Evolutionary conservation across 2,113 vertebrate species (phyloP).

Genomic region (Numenius arquata): DNA sequence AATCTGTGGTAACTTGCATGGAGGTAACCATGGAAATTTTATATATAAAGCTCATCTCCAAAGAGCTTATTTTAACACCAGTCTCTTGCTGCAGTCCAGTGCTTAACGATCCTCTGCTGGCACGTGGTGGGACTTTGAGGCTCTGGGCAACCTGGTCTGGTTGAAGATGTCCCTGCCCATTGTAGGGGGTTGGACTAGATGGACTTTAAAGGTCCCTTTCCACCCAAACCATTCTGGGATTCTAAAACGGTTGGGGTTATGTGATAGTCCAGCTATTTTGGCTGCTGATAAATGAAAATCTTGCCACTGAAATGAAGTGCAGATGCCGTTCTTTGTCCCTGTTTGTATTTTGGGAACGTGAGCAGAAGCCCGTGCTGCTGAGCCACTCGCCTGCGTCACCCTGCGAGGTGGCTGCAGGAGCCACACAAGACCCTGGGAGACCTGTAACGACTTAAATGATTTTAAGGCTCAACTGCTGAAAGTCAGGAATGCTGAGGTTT

Average conservation of each 20-base stretch:
- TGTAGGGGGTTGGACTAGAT: background rate
- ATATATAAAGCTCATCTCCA: background rate
- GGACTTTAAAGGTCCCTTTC: background rate
- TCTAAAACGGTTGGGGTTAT: background rate
- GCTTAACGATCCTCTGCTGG: background rate
- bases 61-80: background rate
- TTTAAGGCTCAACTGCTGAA: background rate
- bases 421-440: too few species aligned
- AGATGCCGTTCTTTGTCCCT: background rate
- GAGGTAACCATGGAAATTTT: conserved; percentile 42
- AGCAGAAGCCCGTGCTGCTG: background rate
- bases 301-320: background rate
- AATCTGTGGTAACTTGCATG: background rate
- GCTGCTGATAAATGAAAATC: background rate
- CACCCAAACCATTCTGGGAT: background rate
- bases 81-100: background rate
- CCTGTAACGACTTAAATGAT: background rate
- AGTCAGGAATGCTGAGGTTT: background rate
- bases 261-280: background rate
- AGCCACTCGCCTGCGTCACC: rapidly evolving
- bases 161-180: background rate
- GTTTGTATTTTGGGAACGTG: background rate
- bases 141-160: background rate
- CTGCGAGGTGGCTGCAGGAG: background rate
- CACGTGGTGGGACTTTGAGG: background rate